Percentiles rank a stretch among this genome's conserved stretches.
Evolutionary conservation across 2,113 vertebrate genomes (phyloP).

Genomic region (Psephotus haematonotus): DNA sequence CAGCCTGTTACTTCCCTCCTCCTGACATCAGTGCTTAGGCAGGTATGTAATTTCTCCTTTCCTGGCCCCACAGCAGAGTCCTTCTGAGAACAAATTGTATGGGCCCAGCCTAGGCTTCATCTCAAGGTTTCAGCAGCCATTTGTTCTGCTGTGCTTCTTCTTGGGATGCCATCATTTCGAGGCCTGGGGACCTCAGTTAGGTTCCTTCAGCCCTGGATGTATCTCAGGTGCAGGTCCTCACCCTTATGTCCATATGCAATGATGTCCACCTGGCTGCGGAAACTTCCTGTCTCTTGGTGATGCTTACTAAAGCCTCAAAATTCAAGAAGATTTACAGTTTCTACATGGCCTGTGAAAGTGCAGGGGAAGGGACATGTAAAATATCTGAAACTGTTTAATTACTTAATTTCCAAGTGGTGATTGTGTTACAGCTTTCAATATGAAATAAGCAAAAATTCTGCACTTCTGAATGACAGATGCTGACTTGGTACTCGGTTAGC

Average conservation of each 20-base stretch:
- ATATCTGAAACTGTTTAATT: not conserved
- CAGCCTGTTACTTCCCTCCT: not conserved
- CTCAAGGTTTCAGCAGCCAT: not conserved
- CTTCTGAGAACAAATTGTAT: not conserved
- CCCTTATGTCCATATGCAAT: rapidly evolving
- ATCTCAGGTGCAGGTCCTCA: not conserved
- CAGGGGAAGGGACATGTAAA: not conserved
- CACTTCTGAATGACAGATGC: rapidly evolving
- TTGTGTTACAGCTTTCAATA: not conserved
- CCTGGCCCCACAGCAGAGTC: not conserved
- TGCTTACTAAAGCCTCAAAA: not conserved
- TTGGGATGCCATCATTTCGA: rapidly evolving
- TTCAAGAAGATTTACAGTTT: not conserved
- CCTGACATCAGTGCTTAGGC: rapidly evolving
- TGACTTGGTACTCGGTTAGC: rapidly evolving
- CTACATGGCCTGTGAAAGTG: not conserved
- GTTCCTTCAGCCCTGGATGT: not conserved
- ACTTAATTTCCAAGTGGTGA: not conserved
- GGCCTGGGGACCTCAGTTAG: not conserved
- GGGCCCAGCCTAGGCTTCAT: not conserved
- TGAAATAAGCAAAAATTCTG: not conserved
- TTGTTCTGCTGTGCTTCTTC: not conserved
- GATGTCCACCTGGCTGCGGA: not conserved
- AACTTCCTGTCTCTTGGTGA: not conserved
- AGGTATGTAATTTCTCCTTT: not conserved